A percentile compares a stretch with the other conserved stretches of the same genome.
These are phyloP conservation scores for Berghia stephanieae DNA, from an alignment of 1,140 invertebrate species.

Conservation along the genomic window DNA sequence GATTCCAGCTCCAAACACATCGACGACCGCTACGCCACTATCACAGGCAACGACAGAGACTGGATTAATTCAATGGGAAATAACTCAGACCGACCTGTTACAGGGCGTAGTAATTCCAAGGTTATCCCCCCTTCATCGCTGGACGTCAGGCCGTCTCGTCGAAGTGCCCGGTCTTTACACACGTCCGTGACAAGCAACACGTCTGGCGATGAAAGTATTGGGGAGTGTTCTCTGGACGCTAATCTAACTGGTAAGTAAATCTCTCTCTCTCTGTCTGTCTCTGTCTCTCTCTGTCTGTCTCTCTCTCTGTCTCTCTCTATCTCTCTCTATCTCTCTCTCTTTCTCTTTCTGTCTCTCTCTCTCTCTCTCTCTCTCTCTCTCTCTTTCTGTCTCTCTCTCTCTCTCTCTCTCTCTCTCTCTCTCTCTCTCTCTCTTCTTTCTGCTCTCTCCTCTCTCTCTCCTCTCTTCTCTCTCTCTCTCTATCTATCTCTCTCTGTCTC, in stretches of 20 bases:
- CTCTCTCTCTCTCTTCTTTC: too few species aligned
- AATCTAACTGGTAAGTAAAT: slow-evolving; percentile 46
- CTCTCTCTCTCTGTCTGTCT: not conserved
- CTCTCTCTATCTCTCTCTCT: not conserved
- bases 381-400: slow-evolving; percentile 20
- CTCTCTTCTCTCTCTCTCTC: not conserved
- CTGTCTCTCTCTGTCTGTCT: not conserved
- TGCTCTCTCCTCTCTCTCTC: slow-evolving; percentile 7
- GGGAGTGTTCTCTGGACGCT: slow-evolving; percentile 50
- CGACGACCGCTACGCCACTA: not conserved
- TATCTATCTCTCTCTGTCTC: not conserved
- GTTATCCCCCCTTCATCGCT: slow-evolving; percentile 39
- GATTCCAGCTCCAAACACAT: not conserved
- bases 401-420: slow-evolving; percentile 27
- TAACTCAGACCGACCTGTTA: too few species aligned
- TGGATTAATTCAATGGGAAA: too few species aligned
- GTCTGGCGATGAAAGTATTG: slow-evolving; percentile 48
- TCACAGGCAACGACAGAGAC: too few species aligned
- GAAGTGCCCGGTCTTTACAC: slow-evolving; percentile 32
- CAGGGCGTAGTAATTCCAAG: too few species aligned
- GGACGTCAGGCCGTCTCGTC: slow-evolving; percentile 30
- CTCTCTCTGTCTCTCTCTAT: too few species aligned
- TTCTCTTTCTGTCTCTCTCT: slow-evolving; percentile 14
- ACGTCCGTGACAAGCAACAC: slow-evolving; percentile 37
- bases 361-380: slow-evolving; percentile 30